Base-by-base conservation (phyloP, 2,888 invertebrate genomes). In the Amphimallon solstitiale region DNA sequence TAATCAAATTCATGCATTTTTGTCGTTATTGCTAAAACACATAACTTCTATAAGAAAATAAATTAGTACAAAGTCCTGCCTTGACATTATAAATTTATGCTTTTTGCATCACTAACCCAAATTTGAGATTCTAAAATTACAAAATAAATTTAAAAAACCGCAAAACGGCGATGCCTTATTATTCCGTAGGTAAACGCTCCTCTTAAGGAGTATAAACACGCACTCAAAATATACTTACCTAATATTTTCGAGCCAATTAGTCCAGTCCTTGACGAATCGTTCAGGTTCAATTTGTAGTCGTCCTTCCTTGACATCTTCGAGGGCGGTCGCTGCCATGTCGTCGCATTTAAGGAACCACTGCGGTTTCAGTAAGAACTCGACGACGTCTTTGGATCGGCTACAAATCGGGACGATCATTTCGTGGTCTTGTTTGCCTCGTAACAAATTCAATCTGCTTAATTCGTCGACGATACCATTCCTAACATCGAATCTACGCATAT, bases 391-490 rank as follows among this genome's bases (percentile, higher is more conserved):
- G 1, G 97, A 97, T 38, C 99, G 89, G 80, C 95, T 95, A 83
- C 95, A 96, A 66, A 97, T 88, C 0, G 99, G 99, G 29, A 99
- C 93, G 62, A 95, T 92, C 98, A 98, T 99, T 1, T 94, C 90
- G 84, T 99, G 94, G 65, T 96, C 94, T 69, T 91, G 88, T 19
- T 67, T 72, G 2, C 77, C 79, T 60, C 80, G 75, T 9, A 79
- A 70, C 54, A 81, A 68, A 12, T 89, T 88, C 74, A 88, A 83
- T 63, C 89, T 85, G 71, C 90, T 90, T 29, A 99, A 82, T 3
- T 88, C 91, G 71, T 90, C 87, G n/a, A 93, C 78, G 19, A 99
- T 90, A 49, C 88, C 88, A 75, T 90, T 90, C 49, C 98, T 88
- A 9, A 94, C 97, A 72, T 94, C 91, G 81, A 98, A 99, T 38